These are phyloP conservation scores for Spea hammondii DNA, from an alignment of 2,797 vertebrate species.

Conservation along the genomic window DNA sequence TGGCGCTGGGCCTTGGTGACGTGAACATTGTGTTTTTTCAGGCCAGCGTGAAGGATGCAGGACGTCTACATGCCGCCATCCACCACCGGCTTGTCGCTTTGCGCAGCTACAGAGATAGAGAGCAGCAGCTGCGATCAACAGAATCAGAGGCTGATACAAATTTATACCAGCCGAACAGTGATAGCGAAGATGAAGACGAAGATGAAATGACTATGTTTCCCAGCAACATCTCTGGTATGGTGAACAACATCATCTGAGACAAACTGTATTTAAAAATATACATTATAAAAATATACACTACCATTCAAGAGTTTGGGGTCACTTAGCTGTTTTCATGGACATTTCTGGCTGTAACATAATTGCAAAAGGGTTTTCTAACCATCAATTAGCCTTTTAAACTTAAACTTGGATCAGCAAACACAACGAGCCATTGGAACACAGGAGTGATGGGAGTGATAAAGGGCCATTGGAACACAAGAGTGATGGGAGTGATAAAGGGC, in stretches of 20 bases:
- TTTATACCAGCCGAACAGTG: conserved; percentile 58
- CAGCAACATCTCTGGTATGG: conserved; percentile 65
- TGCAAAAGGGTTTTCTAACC: no score
- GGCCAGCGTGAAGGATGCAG: conserved; percentile 72
- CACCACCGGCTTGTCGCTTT: conserved; percentile 76
- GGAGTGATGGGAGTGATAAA: no score
- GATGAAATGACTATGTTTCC: conserved; percentile 53
- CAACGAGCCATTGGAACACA: no score
- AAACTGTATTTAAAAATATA: background rate
- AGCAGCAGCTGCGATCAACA: conserved; percentile 46
- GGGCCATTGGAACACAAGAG: no score
- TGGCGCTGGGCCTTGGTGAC: no score
- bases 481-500: no score
- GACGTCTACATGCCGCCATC: conserved; percentile 70
- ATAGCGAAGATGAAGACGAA: conserved; percentile 67
- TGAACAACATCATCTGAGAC: background rate
- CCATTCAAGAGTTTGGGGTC: no score
- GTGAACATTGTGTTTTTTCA: conserved; percentile 49
- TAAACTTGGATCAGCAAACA: no score
- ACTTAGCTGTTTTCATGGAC: no score
- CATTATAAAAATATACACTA: no score
- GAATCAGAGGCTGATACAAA: conserved; percentile 56
- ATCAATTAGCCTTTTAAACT: no score
- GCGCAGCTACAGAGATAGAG: conserved; percentile 56
- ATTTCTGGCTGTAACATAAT: no score